A percentile compares a stretch with the other conserved stretches of the same genome.
These are phyloP conservation scores for Trichopoda pennipes DNA, from an alignment of 2,888 invertebrate species.

Conservation along the genomic window DNA sequence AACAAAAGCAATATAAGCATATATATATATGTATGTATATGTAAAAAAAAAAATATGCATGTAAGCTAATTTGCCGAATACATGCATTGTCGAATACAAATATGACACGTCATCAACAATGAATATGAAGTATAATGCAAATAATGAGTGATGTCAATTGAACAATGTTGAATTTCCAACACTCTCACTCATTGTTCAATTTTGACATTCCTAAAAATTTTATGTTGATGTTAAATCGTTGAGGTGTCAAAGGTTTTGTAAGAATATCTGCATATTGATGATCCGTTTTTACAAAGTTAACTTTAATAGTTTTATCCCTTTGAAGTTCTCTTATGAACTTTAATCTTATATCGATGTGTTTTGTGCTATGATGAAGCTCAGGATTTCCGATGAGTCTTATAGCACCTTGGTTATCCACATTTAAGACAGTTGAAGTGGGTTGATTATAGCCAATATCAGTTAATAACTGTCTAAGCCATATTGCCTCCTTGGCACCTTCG, in stretches of 20 bases:
- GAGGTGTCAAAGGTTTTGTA: not conserved
- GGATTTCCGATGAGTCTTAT: constrained; percentile 47
- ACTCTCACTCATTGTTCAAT: constrained; percentile 3
- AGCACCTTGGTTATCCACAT: constrained; percentile 56
- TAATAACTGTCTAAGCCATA: constrained; percentile 43
- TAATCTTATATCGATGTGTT: constrained; percentile 7
- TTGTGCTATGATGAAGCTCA: constrained; percentile 20
- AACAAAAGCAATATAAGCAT: too few species aligned
- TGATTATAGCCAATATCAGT: constrained; percentile 45
- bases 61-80: too few species aligned
- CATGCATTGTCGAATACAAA: too few species aligned
- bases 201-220: not conserved
- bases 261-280: constrained; percentile 38
- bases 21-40: too few species aligned
- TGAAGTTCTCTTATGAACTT: constrained; percentile 29
- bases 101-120: too few species aligned
- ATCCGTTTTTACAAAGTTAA: constrained; percentile 13
- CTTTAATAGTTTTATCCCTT: constrained; percentile 9
- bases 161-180: not conserved
- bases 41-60: too few species aligned
- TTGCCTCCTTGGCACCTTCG: constrained; percentile 42
- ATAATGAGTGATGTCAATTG: not conserved
- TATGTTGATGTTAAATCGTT: not conserved
- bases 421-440: constrained; percentile 24
- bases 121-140: too few species aligned